These are phyloP conservation scores for Capromys pilorides DNA, from an alignment of 2,797 vertebrate genomes.

Conservation along the genomic window DNA sequence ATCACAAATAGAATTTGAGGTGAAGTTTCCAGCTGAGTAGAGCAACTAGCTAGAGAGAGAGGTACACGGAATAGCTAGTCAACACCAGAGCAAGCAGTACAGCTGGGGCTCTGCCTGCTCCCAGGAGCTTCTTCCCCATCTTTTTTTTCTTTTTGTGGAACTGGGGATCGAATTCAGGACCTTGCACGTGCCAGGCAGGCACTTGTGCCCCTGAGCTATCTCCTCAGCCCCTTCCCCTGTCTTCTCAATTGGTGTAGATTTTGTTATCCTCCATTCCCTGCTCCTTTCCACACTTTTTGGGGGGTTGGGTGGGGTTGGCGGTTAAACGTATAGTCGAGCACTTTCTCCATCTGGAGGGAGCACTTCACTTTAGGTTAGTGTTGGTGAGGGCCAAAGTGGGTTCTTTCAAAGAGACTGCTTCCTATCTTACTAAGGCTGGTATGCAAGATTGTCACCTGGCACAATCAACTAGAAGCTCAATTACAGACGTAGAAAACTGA, in stretches of 20 bases:
- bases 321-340: neutral
- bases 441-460: neutral
- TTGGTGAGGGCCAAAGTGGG: neutral
- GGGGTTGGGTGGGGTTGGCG: neutral
- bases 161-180: no score
- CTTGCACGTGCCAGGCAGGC: no score
- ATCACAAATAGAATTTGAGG: neutral
- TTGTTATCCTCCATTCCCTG: neutral
- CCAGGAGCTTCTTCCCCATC: neutral
- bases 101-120: neutral
- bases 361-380: neutral
- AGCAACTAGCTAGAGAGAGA: neutral
- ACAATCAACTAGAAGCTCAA: neutral
- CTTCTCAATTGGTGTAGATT: neutral
- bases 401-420: neutral
- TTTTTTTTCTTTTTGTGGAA: no score
- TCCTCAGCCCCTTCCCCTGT: neutral
- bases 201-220: no score
- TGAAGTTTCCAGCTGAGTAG: neutral
- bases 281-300: neutral
- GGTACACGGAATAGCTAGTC: neutral
- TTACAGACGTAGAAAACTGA: neutral
- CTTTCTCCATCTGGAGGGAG: neutral
- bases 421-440: neutral
- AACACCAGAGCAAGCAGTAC: neutral